A percentile compares a stretch with the other conserved stretches of the same genome.
phyloP scores from a whole-genome alignment of 2,113 vertebrate species.

The Himantopus leucocephalus region DNA sequence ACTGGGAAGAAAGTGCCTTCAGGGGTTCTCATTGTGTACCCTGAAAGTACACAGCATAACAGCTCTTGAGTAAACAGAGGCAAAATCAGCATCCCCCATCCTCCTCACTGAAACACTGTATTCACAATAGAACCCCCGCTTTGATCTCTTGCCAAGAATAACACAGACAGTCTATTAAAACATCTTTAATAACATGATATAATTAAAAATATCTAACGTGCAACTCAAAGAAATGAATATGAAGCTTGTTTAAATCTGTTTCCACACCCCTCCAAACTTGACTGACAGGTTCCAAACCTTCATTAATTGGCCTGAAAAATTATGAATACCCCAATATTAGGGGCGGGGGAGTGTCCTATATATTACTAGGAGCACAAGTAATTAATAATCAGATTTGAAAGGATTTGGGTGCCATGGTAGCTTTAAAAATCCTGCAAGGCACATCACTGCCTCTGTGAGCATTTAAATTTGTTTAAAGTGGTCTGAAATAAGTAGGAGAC shows the following conservation, averaged over 20 bases:
- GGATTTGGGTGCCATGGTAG: neutral
- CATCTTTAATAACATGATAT: constrained; percentile 56
- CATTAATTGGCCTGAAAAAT: constrained; percentile 25
- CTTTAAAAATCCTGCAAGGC: constrained; percentile 28
- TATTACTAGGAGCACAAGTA: neutral
- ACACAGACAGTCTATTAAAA: constrained; percentile 48
- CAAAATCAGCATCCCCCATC: neutral
- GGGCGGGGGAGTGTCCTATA: neutral
- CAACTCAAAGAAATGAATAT: constrained; percentile 52
- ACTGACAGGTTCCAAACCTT: constrained; percentile 43
- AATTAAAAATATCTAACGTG: constrained; percentile 51
- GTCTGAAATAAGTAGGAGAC: neutral
- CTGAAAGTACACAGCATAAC: neutral
- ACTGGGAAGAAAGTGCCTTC: constrained; percentile 28
- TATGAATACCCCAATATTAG: neutral
- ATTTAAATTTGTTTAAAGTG: constrained; percentile 24
- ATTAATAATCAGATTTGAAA: constrained; percentile 6
- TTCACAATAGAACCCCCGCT: constrained; percentile 1
- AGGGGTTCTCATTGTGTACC: constrained; percentile 22
- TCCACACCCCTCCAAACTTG: constrained; percentile 57
- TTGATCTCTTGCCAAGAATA: constrained; percentile 48
- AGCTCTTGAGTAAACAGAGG: neutral
- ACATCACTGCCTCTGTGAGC: neutral
- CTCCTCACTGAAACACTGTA: neutral
- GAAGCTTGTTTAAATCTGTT: constrained; percentile 22